Evolutionary conservation across 2,888 invertebrate genomes (phyloP).

Genomic region (Phaonia tiefii): DNA sequence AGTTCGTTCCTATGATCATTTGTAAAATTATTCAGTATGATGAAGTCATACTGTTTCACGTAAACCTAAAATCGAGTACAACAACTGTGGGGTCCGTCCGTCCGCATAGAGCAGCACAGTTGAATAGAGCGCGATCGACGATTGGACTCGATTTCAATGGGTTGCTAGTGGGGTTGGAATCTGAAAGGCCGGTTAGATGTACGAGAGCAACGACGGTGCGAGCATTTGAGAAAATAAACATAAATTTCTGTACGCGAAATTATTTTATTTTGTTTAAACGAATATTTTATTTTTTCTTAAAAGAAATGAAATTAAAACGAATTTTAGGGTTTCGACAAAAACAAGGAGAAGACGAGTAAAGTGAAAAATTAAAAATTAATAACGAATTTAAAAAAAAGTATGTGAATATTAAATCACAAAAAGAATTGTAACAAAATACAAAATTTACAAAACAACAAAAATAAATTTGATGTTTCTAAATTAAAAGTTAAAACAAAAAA

Average conservation of each 20-base stretch:
- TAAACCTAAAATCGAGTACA: conserved; percentile 26
- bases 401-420: not conserved
- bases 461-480: too few species aligned
- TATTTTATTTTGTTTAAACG: conserved; percentile 34
- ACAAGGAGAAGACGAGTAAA: conserved; percentile 1
- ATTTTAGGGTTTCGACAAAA: conserved; percentile 8
- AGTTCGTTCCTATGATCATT: conserved; percentile 17
- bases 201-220: conserved; percentile 76
- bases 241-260: conserved; percentile 53
- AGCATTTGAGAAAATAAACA: conserved; percentile 65
- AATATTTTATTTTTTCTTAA: conserved; percentile 1
- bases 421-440: conserved; percentile 27
- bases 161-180: conserved; percentile 30
- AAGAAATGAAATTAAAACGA: conserved; percentile 41
- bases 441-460: not conserved
- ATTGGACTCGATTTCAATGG: conserved; percentile 24
- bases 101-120: conserved; percentile 31
- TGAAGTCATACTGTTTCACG: conserved; percentile 61
- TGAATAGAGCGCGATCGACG: conserved; percentile 48
- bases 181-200: conserved; percentile 72
- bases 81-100: conserved; percentile 6
- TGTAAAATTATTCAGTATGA: conserved; percentile 38
- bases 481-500: conserved; percentile 15
- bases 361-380: conserved; percentile 1
- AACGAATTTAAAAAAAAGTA: too few species aligned